phyloP scores from a whole-genome alignment of 1,140 invertebrate genomes.

The Heliconius hewitsoni region DNA sequence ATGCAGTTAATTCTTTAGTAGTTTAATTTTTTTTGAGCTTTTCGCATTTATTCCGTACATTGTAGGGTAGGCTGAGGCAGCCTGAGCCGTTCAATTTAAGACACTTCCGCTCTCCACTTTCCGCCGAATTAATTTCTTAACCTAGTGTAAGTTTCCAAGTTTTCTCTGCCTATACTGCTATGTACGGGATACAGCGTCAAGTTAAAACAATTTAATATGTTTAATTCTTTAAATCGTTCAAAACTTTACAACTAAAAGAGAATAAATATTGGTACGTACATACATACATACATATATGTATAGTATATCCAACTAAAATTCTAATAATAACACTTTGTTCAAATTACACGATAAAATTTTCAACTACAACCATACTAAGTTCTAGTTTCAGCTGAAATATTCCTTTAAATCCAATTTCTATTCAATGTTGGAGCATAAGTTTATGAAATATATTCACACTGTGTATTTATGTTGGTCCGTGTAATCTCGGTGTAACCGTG shows the following conservation, averaged over 20 bases:
- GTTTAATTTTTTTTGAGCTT: too few relatives aligned
- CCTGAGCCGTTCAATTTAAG: too few relatives aligned
- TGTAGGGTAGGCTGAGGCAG: too few relatives aligned
- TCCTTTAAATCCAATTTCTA: constrained; percentile 34
- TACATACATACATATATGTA: not conserved
- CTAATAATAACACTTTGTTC: constrained; percentile 11
- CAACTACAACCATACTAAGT: constrained; percentile 14
- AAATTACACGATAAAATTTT: constrained; percentile 12
- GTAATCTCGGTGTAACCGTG: constrained; percentile 65
- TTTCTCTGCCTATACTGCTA: too few relatives aligned
- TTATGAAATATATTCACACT: constrained; percentile 36
- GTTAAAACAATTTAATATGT: not conserved
- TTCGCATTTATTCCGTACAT: too few relatives aligned
- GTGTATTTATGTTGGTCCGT: constrained; percentile 59
- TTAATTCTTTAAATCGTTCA: not conserved
- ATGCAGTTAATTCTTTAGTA: too few relatives aligned
- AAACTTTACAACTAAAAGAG: not conserved
- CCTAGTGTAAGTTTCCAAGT: too few relatives aligned
- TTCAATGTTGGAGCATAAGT: constrained; percentile 36
- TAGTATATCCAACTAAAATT: not conserved
- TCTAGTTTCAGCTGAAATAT: constrained; percentile 30
- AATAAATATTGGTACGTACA: not conserved
- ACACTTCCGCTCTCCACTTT: too few relatives aligned
- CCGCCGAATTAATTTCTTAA: too few relatives aligned
- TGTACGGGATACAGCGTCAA: too few relatives aligned